These are phyloP conservation scores for Drosophila santomea DNA, from an alignment of 1,140 invertebrate genomes.

Conservation along the genomic window DNA sequence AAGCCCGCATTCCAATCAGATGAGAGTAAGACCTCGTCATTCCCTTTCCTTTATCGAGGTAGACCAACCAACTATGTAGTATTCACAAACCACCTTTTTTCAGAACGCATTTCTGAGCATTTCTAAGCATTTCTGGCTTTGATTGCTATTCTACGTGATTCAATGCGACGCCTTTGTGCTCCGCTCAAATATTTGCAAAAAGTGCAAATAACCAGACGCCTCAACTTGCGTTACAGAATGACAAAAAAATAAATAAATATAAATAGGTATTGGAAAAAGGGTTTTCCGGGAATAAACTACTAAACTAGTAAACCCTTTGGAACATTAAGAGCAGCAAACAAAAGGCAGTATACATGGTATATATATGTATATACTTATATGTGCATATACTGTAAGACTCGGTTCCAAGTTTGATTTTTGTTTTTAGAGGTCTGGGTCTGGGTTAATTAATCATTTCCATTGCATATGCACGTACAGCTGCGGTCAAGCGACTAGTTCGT, in stretches of 20 bases:
- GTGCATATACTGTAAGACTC: constrained; percentile 12
- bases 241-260: not conserved
- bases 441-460: constrained; percentile 80
- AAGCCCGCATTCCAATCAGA: constrained; percentile 22
- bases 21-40: not conserved
- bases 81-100: constrained; percentile 14
- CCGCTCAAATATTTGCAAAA: constrained; percentile 38
- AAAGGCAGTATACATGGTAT: not conserved
- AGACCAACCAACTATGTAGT: not conserved
- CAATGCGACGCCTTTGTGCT: constrained; percentile 68
- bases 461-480: constrained; percentile 36
- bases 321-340: constrained; percentile 13
- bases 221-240: constrained; percentile 40
- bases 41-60: not conserved
- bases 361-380: not conserved
- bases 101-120: constrained; percentile 1
- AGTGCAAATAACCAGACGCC: constrained; percentile 17
- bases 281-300: constrained; percentile 3
- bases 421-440: constrained; percentile 76
- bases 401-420: constrained; percentile 36
- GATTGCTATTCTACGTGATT: constrained; percentile 62
- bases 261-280: not conserved
- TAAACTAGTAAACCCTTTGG: not conserved
- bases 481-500: not conserved
- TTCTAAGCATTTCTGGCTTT: constrained; percentile 6